These are phyloP conservation scores for Sapayoa aenigma DNA, from an alignment of 2,113 vertebrate genomes.

Conservation along the genomic window DNA sequence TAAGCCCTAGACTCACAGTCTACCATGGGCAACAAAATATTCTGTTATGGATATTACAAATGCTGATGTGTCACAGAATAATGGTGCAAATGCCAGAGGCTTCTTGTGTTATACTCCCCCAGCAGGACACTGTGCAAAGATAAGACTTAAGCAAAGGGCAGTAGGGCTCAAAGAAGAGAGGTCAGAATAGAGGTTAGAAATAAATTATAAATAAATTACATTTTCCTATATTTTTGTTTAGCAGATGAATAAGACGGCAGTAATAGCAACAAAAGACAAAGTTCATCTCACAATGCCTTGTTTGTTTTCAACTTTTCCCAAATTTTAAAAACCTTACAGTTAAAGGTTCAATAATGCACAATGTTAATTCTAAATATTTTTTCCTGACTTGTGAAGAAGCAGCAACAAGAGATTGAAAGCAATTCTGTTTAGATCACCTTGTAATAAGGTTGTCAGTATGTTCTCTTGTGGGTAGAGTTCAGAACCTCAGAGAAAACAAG, in stretches of 20 bases:
- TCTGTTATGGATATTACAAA: constrained; percentile 14
- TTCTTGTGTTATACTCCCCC: neutral
- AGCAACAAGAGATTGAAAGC: neutral
- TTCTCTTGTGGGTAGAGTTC: neutral
- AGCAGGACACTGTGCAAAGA: neutral
- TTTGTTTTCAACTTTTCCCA: neutral
- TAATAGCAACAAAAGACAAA: neutral
- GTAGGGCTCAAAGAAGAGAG: neutral
- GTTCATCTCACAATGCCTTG: neutral
- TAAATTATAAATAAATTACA: neutral
- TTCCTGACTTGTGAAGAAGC: neutral
- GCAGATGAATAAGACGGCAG: neutral
- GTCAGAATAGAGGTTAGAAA: neutral
- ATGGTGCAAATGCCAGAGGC: constrained; percentile 21
- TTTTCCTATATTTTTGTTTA: neutral
- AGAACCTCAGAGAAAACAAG: neutral
- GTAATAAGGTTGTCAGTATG: neutral
- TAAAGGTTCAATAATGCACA: neutral
- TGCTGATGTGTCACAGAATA: constrained; percentile 7
- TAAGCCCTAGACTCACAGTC: neutral
- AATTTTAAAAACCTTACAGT: fast-evolving
- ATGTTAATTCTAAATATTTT: neutral
- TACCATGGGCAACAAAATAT: neutral
- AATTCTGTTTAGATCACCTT: neutral
- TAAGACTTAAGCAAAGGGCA: neutral